Conservation (phyloP, 2,113 vertebrate species). For the Ia io region DNA sequence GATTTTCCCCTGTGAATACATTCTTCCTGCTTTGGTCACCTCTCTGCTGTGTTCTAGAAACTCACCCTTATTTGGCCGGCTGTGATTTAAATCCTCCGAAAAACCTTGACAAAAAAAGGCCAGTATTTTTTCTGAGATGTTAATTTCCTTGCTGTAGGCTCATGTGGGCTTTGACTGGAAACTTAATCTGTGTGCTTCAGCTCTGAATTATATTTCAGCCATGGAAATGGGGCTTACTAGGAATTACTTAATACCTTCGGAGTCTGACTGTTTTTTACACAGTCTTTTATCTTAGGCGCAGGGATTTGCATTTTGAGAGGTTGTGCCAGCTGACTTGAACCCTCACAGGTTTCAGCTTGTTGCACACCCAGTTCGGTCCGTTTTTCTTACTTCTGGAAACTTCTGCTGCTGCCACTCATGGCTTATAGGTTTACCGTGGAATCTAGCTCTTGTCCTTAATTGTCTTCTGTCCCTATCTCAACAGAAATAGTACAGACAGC, state of each 20-base stretch:
- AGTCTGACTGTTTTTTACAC: not conserved
- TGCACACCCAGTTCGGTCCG: not conserved
- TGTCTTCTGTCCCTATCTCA: not conserved
- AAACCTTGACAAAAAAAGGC: not conserved
- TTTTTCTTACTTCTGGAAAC: conserved; percentile 52
- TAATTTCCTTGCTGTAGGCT: conserved; percentile 67
- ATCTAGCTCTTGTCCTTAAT: not conserved
- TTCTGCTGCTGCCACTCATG: conserved; percentile 41
- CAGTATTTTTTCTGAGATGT: conserved; percentile 42
- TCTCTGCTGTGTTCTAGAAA: not conserved
- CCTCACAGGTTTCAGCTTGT: conserved; percentile 41
- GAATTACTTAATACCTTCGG: conserved; percentile 52
- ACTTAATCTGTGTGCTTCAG: not conserved
- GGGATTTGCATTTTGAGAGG: conserved; percentile 58
- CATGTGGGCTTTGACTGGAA: conserved; percentile 60
- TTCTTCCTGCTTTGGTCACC: not conserved
- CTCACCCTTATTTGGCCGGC: not conserved
- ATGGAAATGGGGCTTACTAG: conserved; percentile 51
- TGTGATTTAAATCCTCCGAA: not conserved
- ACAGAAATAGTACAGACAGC: not conserved
- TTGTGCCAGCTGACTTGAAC: conserved; percentile 41
- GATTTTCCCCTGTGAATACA: conserved; percentile 15
- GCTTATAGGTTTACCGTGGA: not conserved
- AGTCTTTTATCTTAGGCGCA: conserved; percentile 52
- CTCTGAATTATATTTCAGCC: conserved; percentile 37